These are phyloP conservation scores for Ia io DNA, from an alignment of 2,113 vertebrate species.

Conservation along the genomic window DNA sequence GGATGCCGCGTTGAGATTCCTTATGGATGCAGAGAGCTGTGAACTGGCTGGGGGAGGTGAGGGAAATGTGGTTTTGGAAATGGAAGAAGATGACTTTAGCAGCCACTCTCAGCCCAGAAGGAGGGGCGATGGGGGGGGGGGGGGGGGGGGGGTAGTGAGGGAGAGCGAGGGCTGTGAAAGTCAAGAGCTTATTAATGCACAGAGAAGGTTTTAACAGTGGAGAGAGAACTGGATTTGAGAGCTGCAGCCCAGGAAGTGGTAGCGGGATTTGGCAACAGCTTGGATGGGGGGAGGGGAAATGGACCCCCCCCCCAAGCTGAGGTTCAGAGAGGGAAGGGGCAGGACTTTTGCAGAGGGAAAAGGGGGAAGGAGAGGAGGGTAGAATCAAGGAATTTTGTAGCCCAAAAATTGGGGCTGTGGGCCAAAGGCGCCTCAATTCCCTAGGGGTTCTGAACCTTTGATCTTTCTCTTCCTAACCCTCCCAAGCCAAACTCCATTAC, in stretches of 20 bases:
- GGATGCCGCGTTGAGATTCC: constrained; percentile 13
- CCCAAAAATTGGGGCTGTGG: neutral
- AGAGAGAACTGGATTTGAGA: constrained; percentile 48
- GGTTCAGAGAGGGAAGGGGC: neutral
- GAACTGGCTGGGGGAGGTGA: neutral
- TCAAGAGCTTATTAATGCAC: constrained; percentile 74
- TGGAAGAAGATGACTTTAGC: constrained; percentile 60
- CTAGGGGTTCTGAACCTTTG: neutral
- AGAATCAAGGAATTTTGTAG: neutral
- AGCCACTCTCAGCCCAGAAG: constrained; percentile 23
- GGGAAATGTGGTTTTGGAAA: constrained; percentile 62
- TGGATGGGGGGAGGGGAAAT: neutral
- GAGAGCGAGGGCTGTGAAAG: constrained; percentile 61
- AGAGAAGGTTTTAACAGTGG: constrained; percentile 53
- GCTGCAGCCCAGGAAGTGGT: constrained; percentile 32
- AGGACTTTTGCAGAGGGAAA: neutral
- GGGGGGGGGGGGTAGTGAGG: neutral
- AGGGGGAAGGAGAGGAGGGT: neutral
- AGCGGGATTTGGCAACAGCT: constrained; percentile 26
- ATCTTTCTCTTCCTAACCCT: neutral
- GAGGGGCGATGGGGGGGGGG: neutral
- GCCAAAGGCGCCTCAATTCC: neutral
- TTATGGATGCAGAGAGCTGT: constrained; percentile 64
- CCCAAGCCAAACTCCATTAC: neutral
- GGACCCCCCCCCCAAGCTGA: neutral